Base-by-base conservation (phyloP, 2,113 vertebrate species). In the Lagopus leucura region DNA sequence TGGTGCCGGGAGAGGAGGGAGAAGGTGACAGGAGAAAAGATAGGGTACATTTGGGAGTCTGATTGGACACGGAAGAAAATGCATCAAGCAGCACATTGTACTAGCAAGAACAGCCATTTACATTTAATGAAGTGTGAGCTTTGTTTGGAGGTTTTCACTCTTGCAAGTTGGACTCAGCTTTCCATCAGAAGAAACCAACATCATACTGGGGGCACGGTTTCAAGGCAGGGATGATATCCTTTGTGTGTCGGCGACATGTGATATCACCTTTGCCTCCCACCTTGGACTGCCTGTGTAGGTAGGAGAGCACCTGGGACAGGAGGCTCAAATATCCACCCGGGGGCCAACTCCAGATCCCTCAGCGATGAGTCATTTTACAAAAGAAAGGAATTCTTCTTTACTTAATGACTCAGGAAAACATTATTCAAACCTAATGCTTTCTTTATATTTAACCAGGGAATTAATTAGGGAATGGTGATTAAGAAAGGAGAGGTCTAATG, bases 391-490 rank as follows among this genome's bases (percentile, higher is more conserved):
- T 97, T 96, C 80, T 83, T 97, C 90, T 92, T 97, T 96, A 83
- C 73, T 95, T 95, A 96, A 83, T 97, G 94, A 94, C 82, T 95
- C 96, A 97, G 97, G 94, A 97, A 97, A 97, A 96, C 95, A 97
- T 97, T 95, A 97, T 76, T 97, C 97, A 98, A 94, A 84, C 80
- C 55, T 96, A 98, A 97, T 93, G 94, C 86, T 93, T 52, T 77
- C 71, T 97, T 97, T 97, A 97, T 96, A 97, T 97, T 97, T 98
- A 98, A 97, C 96, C 91, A 96, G 94, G 96, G 97, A 97, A 97
- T 97, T 98, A 97, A 98, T 97, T 97, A 97, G 75, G 70, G 86
- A 84, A 97, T 74, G 94, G 97, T 96, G 94, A 96, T 95, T 97
- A 96, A 95, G 83, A 96, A 97, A 96, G 88, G 84, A 95, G 60